These are phyloP conservation scores for Corythoichthys intestinalis DNA, from an alignment of 2,113 vertebrate genomes.

Conservation along the genomic window DNA sequence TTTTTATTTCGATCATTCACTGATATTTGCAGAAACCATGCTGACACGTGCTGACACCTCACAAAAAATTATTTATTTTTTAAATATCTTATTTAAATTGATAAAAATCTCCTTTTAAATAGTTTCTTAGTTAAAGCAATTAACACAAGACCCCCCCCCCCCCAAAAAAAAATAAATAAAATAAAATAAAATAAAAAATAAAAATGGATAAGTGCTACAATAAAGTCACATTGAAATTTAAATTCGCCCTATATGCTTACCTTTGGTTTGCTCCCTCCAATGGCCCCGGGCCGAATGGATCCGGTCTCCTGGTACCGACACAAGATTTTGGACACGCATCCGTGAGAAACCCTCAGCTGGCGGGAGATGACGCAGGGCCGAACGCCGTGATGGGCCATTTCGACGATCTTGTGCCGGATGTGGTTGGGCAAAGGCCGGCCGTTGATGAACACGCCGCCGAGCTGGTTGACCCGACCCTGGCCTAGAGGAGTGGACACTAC, in stretches of 20 bases:
- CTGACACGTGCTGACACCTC: no score
- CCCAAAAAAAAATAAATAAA: not conserved
- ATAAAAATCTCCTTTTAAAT: no score
- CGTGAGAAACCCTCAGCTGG: constrained; percentile 94
- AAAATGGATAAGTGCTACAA: not conserved
- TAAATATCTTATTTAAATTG: no score
- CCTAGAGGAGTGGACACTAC: constrained; percentile 95
- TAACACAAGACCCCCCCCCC: no score
- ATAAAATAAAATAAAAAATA: not conserved
- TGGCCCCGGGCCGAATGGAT: constrained; percentile 95
- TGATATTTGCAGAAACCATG: no score
- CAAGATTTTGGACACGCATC: constrained; percentile 97
- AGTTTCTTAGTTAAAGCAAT: no score
- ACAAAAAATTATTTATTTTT: no score
- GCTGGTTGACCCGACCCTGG: constrained; percentile 98
- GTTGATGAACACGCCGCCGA: constrained; percentile 98
- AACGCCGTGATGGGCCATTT: constrained; percentile 98
- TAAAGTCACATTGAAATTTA: not conserved
- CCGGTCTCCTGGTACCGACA: constrained; percentile 98
- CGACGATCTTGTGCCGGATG: constrained; percentile 98
- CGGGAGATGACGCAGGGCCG: constrained; percentile 97
- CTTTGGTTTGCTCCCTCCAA: constrained; percentile 98
- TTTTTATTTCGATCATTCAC: no score
- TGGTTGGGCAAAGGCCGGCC: constrained; percentile 97
- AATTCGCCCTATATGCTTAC: constrained; percentile 66